These are phyloP conservation scores for Muscina levida DNA, from an alignment of 2,888 invertebrate species.

Conservation along the genomic window DNA sequence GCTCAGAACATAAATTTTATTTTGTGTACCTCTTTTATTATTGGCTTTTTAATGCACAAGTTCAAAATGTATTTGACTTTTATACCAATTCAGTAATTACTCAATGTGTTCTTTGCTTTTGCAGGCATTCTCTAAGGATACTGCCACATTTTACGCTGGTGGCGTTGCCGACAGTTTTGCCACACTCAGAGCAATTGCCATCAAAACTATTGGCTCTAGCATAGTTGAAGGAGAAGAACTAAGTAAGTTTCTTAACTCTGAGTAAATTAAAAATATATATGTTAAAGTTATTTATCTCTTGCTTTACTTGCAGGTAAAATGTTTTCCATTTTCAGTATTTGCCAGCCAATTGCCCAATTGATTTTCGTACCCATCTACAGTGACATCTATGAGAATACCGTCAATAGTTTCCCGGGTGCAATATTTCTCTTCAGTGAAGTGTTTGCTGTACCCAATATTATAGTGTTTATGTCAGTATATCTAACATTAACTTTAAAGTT, in stretches of 20 bases:
- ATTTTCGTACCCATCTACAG: conserved; percentile 78
- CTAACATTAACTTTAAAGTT: not conserved
- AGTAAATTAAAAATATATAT: not conserved
- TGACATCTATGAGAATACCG: conserved; percentile 74
- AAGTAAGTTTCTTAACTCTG: conserved; percentile 68
- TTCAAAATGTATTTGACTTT: no score
- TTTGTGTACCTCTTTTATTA: no score
- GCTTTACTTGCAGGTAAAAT: conserved; percentile 72
- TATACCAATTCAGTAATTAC: no score
- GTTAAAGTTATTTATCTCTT: not conserved
- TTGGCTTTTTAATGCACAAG: no score
- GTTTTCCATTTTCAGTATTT: conserved; percentile 78
- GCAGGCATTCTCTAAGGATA: conserved; percentile 76
- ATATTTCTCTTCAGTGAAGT: conserved; percentile 78
- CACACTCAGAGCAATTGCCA: conserved; percentile 77
- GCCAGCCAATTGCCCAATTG: conserved; percentile 77
- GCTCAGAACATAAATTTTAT: no score
- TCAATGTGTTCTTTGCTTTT: conserved; percentile 27
- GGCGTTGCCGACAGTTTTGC: conserved; percentile 78
- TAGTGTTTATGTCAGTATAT: conserved; percentile 78
- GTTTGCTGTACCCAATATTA: conserved; percentile 76
- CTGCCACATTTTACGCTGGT: conserved; percentile 75
- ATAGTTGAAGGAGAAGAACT: conserved; percentile 78
- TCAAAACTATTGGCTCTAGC: conserved; percentile 78
- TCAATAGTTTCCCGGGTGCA: conserved; percentile 78